These are phyloP conservation scores for Vanessa atalanta DNA, from an alignment of 1,140 invertebrate species.

Conservation along the genomic window DNA sequence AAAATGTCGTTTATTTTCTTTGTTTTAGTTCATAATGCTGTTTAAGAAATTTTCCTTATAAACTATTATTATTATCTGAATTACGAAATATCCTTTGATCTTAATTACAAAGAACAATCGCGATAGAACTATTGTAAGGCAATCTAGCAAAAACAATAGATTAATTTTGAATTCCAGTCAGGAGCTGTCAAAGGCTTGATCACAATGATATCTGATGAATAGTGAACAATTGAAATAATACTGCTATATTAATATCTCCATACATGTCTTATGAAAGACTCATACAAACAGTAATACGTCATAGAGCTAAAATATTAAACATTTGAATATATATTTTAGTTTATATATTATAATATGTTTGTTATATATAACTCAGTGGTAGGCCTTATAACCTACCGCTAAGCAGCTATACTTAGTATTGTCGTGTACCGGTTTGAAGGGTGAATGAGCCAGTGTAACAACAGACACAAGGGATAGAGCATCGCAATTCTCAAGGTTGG, in stretches of 20 bases:
- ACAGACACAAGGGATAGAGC: no score
- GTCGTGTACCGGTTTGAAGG: no score
- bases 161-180: conserved; percentile 38
- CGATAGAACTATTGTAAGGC: conserved; percentile 29
- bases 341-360: no score
- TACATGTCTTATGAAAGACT: background rate
- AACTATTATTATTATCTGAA: conserved; percentile 12
- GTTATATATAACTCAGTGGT: no score
- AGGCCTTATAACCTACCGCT: no score
- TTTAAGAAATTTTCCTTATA: conserved; percentile 11
- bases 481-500: no score
- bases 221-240: conserved; percentile 22
- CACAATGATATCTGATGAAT: conserved; percentile 35
- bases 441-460: no score
- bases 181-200: conserved; percentile 26
- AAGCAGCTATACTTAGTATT: no score
- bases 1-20: background rate
- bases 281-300: background rate
- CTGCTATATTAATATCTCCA: conserved; percentile 9
- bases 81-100: conserved; percentile 27
- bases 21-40: background rate
- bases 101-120: conserved; percentile 26
- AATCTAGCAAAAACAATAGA: conserved; percentile 35
- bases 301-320: background rate
- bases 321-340: no score